Base-by-base conservation (phyloP, 2,113 vertebrate species). In the Cyanoliseus patagonus region DNA sequence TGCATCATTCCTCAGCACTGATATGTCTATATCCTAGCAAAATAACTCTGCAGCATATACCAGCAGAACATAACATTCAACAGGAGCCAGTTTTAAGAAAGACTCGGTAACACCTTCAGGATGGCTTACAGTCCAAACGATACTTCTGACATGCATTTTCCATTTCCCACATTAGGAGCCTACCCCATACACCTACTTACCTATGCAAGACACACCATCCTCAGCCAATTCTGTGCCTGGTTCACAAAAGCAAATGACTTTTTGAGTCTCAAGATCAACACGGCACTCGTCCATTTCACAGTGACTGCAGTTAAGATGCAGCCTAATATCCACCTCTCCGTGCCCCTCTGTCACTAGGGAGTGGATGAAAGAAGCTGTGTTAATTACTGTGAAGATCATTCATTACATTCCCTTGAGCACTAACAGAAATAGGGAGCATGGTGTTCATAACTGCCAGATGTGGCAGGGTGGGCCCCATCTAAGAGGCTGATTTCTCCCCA, bases 301-400 rank as follows among this genome's bases (percentile, higher is more conserved):
- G 97, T 99, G 99, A 96, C 99, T 99, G 98, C 99, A 99, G 98
- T 99, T 99, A 87, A 99, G 98, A 83, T 99, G 98, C 20, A 99
- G 98, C 79, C 97, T 98, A 96, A 99, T 99, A 92, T 98, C 98
- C 96, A 99, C 99, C 95, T 99, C 99, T 61, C 99, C 99, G 0
- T 99, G 98, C 19, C 98, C 98, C 90, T 99, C 99, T 97, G 99
- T 99, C 87, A 98, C 99, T 99, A 91, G 59, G 80, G 92, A 96
- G 93, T 37, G 86, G 81, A 93, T 64, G 84, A 89, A 70, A 96
- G 83, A 93, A 89, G 81, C 31, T 28, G 52, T 86, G 49, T 97
- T 96, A 94, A 95, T 79, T 39, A 57, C 31, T 55, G 37, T 41
- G 52, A 74, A 79, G 53, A 86, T 57, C 14, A 44, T 53, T 80